Evolutionary conservation across 2,113 vertebrate species (phyloP).

Genomic region (Apistogramma diplotaenia): DNA sequence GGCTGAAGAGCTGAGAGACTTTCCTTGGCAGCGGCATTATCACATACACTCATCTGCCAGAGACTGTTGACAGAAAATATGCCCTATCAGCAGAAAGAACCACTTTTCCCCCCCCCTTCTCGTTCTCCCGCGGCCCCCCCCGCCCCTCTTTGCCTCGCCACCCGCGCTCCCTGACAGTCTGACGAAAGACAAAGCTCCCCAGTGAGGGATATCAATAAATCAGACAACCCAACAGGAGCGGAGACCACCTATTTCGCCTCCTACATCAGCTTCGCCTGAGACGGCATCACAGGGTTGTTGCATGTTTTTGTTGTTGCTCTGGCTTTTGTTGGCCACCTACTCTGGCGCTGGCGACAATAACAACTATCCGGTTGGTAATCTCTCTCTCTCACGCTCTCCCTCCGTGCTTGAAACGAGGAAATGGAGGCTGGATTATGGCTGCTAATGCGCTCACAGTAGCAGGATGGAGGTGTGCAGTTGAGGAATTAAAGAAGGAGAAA

Average conservation of each 20-base stretch:
- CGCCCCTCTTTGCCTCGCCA: slow-evolving; percentile 18
- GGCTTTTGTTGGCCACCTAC: slow-evolving; percentile 59
- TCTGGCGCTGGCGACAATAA: slow-evolving; percentile 65
- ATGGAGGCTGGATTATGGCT: slow-evolving; percentile 80
- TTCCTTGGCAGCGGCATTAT: slow-evolving; percentile 70
- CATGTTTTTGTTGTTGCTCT: slow-evolving; percentile 42
- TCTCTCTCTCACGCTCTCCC: slow-evolving; percentile 27
- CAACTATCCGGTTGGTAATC: slow-evolving; percentile 78
- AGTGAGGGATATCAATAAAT: slow-evolving; percentile 73
- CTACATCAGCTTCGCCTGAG: slow-evolving; percentile 26
- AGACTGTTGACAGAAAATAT: slow-evolving; percentile 74
- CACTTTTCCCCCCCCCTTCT: slow-evolving; percentile 17
- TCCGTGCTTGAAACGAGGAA: slow-evolving; percentile 67
- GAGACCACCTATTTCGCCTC: slow-evolving; percentile 69
- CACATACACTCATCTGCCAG: slow-evolving; percentile 73
- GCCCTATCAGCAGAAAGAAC: slow-evolving; percentile 76
- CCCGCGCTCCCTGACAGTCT: slow-evolving; percentile 49
- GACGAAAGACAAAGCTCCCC: slow-evolving; percentile 71
- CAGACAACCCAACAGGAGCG: slow-evolving; percentile 55
- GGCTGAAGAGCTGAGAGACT: slow-evolving; percentile 68
- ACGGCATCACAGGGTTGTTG: not conserved
- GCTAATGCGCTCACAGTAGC: slow-evolving; percentile 66
- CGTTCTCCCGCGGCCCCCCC: not conserved
- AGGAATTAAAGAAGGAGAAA: too few relatives aligned
- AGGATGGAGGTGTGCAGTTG: too few relatives aligned